Evolutionary conservation across 2,888 invertebrate species (phyloP), one percentile per base, ranked within the genome.

Genomic region (Meiosimyza decipiens): DNA sequence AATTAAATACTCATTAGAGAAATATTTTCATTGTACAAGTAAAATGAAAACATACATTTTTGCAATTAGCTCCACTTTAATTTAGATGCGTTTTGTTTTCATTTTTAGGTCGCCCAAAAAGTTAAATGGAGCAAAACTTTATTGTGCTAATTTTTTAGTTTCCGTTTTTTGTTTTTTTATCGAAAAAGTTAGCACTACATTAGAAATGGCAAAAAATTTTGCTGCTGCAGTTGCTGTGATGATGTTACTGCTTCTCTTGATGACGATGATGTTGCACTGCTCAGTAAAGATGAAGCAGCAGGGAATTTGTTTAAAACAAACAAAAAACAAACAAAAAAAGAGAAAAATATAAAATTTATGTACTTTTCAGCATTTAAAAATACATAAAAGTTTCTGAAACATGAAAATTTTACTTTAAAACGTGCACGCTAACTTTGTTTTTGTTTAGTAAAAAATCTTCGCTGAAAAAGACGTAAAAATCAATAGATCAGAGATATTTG

Each of bases 31-130:
- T 65, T 65, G 12, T 52, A 40, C 40, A 3, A 40, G 7, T 7
- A 33, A 13, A 12, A 6, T 16, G 28, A 52, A 66, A 66, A 52
- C 66, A 40, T 54, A 28, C 28, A 52, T 52, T 66, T 52, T 2
- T 16, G 54, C 55, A 66, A 66, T 66, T 66, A 66, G 66, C 66
- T 40, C 9, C 40, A 40, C 40, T 52, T 66, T 66, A 54, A 66
- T 66, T 66, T 55, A 3, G 11, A 22, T 11, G 16, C 33, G 60
- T 47, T 51, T 70, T 55, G 54, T 60, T 54, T 40, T 49, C 18
- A 18, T 18, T 16, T 70, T 70, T 73, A 12, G 67, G 16, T 50
- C 63, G 55, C 33, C 73, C 49, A 68, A 57, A 74, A 74, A 71
- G 62, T 71, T 57, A 40, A 62, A 62, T 62, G 47, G 40, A 47